Evolutionary conservation across 1,140 invertebrate species (phyloP), one percentile per base, ranked within the genome.

Genomic region (Ericerus pela): DNA sequence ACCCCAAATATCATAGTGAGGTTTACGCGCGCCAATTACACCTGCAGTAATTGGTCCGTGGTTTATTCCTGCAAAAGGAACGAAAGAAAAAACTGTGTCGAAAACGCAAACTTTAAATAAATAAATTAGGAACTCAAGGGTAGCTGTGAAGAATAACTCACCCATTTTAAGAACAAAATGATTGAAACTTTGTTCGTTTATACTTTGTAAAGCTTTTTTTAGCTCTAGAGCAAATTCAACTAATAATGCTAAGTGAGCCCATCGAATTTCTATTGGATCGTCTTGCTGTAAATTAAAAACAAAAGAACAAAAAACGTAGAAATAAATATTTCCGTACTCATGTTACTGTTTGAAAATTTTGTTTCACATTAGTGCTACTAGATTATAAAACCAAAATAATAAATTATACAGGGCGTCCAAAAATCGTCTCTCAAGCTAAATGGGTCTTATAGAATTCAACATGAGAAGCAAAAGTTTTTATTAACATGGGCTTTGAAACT

Each of bases 1-100:
- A 0, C 91, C 88, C 87, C 90, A 94, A 65, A 96, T 95, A 65
- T 95, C 92, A 68, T 95, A 96, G 67, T 95, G 91, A 2, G 92
- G 92, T 67, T 96, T 96, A 22, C 87, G 74, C 0, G 89, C 90
- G 12, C 91, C 91, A 63, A 96, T 96, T 0, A 95, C 91, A 2
- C 92, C 91, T 0, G 90, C 91, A 0, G 88, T 95, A 11, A 94
- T 91, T 11, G 91, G 90, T 0, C 92, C 90, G 67, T 96, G 87
- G 73, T 95, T 96, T 56, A 97, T 91, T 16, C 93, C 78, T 80
- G 59, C 10, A 61, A 64, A 56, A 14, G 24, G 36, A 6, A 29
- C 3, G 30, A 47, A n/a, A n/a, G n/a, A n/a, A n/a, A n/a, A n/a
- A n/a, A n/a, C n/a, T n/a, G n/a, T n/a, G n/a, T n/a, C n/a, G n/a